These are phyloP conservation scores for Nomada hirtipes DNA, from an alignment of 2,888 invertebrate species.

Conservation along the genomic window DNA sequence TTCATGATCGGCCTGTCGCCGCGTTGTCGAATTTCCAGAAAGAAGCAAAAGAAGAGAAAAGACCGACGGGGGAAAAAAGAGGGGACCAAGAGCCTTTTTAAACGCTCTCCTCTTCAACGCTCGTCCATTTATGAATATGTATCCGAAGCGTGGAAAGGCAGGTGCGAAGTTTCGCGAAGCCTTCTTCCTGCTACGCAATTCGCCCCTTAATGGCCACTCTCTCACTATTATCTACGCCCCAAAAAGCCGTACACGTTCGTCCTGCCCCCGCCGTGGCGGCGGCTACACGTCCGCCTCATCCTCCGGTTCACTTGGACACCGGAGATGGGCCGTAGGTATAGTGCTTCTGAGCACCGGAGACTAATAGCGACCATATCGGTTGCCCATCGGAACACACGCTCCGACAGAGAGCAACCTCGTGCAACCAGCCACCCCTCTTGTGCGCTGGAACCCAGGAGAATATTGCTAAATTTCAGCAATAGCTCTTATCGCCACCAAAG, in stretches of 20 bases:
- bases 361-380: constrained; percentile 76
- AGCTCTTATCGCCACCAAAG: constrained; percentile 61
- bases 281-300: constrained; percentile 51
- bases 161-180: constrained; percentile 73
- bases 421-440: constrained; percentile 18
- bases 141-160: constrained; percentile 63
- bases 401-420: constrained; percentile 50
- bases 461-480: constrained; percentile 66
- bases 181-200: constrained; percentile 65
- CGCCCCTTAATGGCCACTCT: constrained; percentile 74
- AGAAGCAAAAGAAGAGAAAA: neutral
- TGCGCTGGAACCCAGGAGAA: constrained; percentile 28
- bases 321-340: constrained; percentile 66
- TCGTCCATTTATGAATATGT: constrained; percentile 60
- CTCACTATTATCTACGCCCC: constrained; percentile 75
- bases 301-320: constrained; percentile 63
- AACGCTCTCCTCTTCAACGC: constrained; percentile 29
- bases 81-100: constrained; percentile 20
- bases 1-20: too few relatives aligned
- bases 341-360: constrained; percentile 74
- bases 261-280: constrained; percentile 3
- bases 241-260: constrained; percentile 64
- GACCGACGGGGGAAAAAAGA: neutral
- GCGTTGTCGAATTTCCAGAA: neutral
- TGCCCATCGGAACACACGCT: constrained; percentile 71